A percentile compares a stretch with the other conserved stretches of the same genome.
phyloP scores from a whole-genome alignment of 2,113 vertebrate species.

The Rissa tridactyla region DNA sequence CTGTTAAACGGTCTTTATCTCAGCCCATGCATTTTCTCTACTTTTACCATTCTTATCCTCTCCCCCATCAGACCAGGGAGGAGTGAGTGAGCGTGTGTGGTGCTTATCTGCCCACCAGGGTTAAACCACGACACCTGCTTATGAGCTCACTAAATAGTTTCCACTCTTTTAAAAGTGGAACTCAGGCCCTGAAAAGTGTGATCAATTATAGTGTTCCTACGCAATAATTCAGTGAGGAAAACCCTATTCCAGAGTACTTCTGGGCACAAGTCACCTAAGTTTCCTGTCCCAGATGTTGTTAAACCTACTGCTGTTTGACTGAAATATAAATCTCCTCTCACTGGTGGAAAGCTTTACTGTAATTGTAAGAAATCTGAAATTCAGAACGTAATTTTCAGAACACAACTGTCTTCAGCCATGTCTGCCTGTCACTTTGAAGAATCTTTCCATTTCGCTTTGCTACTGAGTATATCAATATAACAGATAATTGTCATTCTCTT shows the following conservation, averaged over 20 bases:
- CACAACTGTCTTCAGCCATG: neutral
- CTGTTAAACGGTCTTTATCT: neutral
- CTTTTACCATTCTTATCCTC: neutral
- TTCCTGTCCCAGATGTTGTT: neutral
- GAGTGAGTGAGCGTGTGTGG: neutral
- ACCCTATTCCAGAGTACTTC: neutral
- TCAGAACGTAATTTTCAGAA: slow-evolving; percentile 2
- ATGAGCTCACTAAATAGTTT: neutral
- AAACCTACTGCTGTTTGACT: neutral
- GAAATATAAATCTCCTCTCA: neutral
- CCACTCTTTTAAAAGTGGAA: neutral
- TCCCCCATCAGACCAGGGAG: no score
- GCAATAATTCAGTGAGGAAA: neutral
- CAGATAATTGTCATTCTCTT: neutral
- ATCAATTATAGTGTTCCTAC: neutral
- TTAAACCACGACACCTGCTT: neutral
- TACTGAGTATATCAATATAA: neutral
- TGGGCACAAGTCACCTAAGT: neutral
- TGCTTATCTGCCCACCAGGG: neutral
- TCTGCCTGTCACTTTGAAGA: slow-evolving; percentile 17
- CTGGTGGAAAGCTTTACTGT: neutral
- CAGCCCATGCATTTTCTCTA: neutral
- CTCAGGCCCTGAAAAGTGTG: neutral
- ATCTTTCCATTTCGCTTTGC: slow-evolving; percentile 21
- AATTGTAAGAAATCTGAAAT: neutral